Percentiles rank a stretch among this genome's conserved stretches.
Evolutionary conservation across 2,888 invertebrate genomes (phyloP).

Genomic region (Sussaba pulchella): DNA sequence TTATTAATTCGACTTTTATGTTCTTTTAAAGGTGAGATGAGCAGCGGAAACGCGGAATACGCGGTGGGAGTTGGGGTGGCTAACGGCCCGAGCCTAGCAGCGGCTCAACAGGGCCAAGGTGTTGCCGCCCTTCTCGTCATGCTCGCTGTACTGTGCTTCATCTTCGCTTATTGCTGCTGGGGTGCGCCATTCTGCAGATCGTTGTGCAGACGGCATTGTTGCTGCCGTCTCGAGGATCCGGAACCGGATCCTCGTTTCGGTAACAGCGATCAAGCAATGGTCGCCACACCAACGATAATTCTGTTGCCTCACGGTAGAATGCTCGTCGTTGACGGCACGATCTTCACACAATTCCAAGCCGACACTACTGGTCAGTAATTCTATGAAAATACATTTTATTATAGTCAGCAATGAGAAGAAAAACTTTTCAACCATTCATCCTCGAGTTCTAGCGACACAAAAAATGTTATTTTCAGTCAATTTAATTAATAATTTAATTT

Average conservation of each 20-base stretch:
- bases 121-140: slow-evolving; percentile 86
- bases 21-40: slow-evolving; percentile 67
- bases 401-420: not conserved
- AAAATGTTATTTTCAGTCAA: too few relatives aligned
- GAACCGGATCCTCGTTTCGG: slow-evolving; percentile 78
- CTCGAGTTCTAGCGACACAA: too few relatives aligned
- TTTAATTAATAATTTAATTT: too few relatives aligned
- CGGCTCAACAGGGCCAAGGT: slow-evolving; percentile 84
- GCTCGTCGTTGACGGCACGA: slow-evolving; percentile 86
- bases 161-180: slow-evolving; percentile 87
- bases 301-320: slow-evolving; percentile 86
- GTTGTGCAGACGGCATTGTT: slow-evolving; percentile 84
- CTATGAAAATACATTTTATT: slow-evolving; percentile 75
- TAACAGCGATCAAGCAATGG: slow-evolving; percentile 81
- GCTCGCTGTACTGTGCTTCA: slow-evolving; percentile 86
- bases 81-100: slow-evolving; percentile 78
- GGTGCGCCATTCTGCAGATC: slow-evolving; percentile 86
- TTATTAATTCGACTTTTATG: too few relatives aligned
- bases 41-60: slow-evolving; percentile 67
- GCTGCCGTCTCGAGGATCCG: slow-evolving; percentile 84
- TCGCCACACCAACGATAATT: slow-evolving; percentile 86
- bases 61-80: slow-evolving; percentile 78
- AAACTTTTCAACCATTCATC: not conserved
- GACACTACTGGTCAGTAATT: slow-evolving; percentile 78
- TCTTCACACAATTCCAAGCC: slow-evolving; percentile 85